Base-by-base conservation (phyloP, 2,888 invertebrate species). In the Drosophila heteroneura region DNA sequence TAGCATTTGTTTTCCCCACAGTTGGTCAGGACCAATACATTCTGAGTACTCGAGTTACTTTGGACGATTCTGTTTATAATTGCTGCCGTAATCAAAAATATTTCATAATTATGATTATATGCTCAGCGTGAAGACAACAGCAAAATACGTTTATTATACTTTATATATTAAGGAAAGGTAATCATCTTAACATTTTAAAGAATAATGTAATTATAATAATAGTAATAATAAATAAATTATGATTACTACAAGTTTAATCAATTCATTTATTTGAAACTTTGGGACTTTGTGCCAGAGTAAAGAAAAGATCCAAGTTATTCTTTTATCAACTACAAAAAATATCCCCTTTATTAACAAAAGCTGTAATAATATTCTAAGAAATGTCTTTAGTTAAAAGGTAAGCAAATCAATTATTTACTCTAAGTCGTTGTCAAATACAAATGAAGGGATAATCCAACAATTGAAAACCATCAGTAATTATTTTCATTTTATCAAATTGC, bases 1-100 rank as follows among this genome's bases (percentile, higher is more conserved):
- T 28, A 49, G 64, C 28, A 63, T 58, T 58, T 59, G 32, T 47
- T 54, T 57, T n/a, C 5, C n/a, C 22, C 30, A 5, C n/a, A 28
- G n/a, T 57, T 14, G 47, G 14, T 1, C 30, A 30, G n/a, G 19
- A n/a, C 37, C n/a, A 39, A 32, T 33, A 9, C 26, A 22, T 26
- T 2, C 22, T 26, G 32, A 32, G 32, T 44, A 32, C 41, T 41
- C 19, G 19, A 57, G 19, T 19, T 28, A 28, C n/a, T n/a, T 41
- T 6, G 1, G 5, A 44, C 6, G 22, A 58, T 32, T 32, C 30
- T 7, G 22, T 10, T 28, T 3, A n/a, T 33, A 6, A 3, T 35
- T 7, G 19, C 26, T 26, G 44, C 32, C 53, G n/a, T 30, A n/a
- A 26, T 12, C 54, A 56, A 54, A 35, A 54, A 37, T 22, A 37